Base-by-base conservation (phyloP, 2,888 invertebrate genomes). In the Himalopsyche anomala region DNA sequence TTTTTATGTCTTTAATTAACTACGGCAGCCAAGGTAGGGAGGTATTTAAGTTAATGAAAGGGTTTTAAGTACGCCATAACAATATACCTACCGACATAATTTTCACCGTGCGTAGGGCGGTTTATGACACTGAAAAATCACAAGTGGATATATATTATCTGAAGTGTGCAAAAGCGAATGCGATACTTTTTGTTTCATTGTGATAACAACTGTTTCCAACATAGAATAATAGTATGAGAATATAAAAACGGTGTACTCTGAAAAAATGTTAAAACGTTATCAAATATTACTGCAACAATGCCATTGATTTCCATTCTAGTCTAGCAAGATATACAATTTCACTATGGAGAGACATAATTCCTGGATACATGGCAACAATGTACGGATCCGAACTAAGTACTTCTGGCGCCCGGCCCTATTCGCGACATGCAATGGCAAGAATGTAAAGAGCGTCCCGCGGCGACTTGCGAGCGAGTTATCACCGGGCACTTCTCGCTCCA, bases 1-100 rank as follows among this genome's bases (percentile, higher is more conserved):
- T 62, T 62, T 62, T 19, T 62, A 62, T 62, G 62, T 62, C 62
- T 62, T 62, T 62, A 62, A 62, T 62, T 62, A 62, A 62, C 19
- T 62, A 62, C 19, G 62, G n/a, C n/a, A 56, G 56, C 56, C 19
- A 9, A 62, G 62, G 19, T 62, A 62, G 62, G 19, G 19, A 62
- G 28, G 62, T 62, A 62, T 62, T 62, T 62, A n/a, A 62, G n/a
- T 62, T 62, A 28, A 62, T 62, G 62, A 62, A 62, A 62, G 62
- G 62, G 51, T 62, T 62, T 62, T 62, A 9, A 62, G 62, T 62
- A 62, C 15, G 62, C 62, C 62, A 28, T 62, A 19, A 19, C 28
- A 62, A 62, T 62, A 62, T 19, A 62, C 62, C 19, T 62, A 62
- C 62, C 19, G 19, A 62, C 0, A 28, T 19, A 62, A 62, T 62